Conservation (phyloP, 2,797 vertebrate genomes). For the Triplophysa yarkandensis region DNA sequence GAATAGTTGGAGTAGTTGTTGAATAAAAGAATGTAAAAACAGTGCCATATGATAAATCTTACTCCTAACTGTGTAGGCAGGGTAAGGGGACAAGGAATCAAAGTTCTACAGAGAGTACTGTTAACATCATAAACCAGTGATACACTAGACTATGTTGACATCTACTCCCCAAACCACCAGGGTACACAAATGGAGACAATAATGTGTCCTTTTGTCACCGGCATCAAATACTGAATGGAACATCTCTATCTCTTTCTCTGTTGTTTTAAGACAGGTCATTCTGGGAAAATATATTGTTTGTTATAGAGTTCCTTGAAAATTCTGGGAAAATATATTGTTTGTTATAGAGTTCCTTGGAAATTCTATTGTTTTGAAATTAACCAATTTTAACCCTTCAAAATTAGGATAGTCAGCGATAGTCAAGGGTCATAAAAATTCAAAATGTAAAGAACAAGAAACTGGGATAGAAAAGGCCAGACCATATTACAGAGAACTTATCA, state of each 20-base stretch:
- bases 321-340: background rate
- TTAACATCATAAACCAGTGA: background rate
- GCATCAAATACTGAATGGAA: background rate
- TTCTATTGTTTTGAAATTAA: too few species aligned
- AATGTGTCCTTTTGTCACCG: background rate
- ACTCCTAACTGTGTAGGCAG: background rate
- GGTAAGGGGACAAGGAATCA: background rate
- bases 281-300: background rate
- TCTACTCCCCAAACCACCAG: background rate
- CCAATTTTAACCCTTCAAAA: too few species aligned
- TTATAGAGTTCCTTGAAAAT: background rate
- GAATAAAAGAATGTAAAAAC: background rate
- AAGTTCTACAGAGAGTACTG: background rate
- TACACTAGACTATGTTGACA: background rate
- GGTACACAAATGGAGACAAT: background rate
- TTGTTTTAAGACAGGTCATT: background rate
- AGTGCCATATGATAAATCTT: background rate
- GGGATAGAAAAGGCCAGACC: too few species aligned
- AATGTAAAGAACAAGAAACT: too few species aligned
- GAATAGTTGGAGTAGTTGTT: background rate
- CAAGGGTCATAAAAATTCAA: background rate
- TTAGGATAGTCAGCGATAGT: background rate
- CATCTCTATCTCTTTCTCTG: background rate
- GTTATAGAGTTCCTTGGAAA: background rate
- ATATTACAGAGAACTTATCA: conserved; percentile 2